Percentiles rank a stretch among this genome's conserved stretches.
Conservation (phyloP, 2,113 vertebrate genomes). For the Festucalex cinctus region DNA sequence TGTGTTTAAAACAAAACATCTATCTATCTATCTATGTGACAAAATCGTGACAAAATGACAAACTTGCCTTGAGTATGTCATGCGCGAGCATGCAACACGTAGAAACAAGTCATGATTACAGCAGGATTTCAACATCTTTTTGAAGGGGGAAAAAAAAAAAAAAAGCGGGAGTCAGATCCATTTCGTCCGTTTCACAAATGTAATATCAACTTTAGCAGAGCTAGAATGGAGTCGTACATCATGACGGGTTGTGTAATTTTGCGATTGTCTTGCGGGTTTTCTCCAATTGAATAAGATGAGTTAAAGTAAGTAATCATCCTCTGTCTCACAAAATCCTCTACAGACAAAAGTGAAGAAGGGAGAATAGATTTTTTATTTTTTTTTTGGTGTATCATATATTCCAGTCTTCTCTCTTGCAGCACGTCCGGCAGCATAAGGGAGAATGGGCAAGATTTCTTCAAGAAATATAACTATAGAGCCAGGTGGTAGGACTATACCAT, state of each 20-base stretch:
- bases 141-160: not conserved
- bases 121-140: not conserved
- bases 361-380: constrained; percentile 31
- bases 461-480: not conserved
- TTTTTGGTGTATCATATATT: constrained; percentile 26
- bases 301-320: constrained; percentile 47
- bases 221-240: constrained; percentile 55
- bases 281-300: constrained; percentile 33
- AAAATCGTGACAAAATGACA: too few relatives aligned
- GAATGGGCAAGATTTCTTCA: not conserved
- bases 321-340: constrained; percentile 29
- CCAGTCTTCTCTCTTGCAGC: constrained; percentile 10
- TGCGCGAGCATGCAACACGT: not conserved
- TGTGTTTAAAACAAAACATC: too few relatives aligned
- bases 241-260: constrained; percentile 43
- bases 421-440: not conserved
- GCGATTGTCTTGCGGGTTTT: constrained; percentile 30
- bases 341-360: constrained; percentile 15
- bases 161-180: constrained; percentile 11
- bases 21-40: too few relatives aligned
- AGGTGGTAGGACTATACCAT: too few relatives aligned
- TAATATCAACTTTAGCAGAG: constrained; percentile 21
- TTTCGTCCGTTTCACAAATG: constrained; percentile 34
- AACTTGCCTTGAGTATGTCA: not conserved
- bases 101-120: not conserved